Percentiles rank a stretch among this genome's conserved stretches.
phyloP scores from a whole-genome alignment of 1,140 invertebrate species.

The Drosophila gunungcola region DNA sequence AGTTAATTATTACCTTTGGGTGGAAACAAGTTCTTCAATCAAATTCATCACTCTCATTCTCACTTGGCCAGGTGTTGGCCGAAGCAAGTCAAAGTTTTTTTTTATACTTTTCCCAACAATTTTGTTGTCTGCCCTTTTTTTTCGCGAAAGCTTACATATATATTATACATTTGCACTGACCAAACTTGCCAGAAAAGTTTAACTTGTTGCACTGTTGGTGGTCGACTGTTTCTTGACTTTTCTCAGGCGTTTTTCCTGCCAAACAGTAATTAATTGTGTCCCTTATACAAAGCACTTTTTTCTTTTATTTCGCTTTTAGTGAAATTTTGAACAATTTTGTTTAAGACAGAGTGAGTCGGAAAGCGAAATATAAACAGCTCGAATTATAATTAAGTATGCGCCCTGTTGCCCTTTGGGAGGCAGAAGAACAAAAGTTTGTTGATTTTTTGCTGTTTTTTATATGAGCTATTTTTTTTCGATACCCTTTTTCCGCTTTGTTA shows the following conservation, averaged over 20 bases:
- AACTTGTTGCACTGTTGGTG: slow-evolving; percentile 68
- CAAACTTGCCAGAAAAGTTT: slow-evolving; percentile 56
- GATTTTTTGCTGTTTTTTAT: slow-evolving; percentile 21
- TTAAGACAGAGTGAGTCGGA: slow-evolving; percentile 15
- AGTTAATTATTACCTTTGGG: not conserved
- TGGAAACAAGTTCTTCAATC: slow-evolving; percentile 20
- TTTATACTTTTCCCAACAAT: slow-evolving; percentile 26
- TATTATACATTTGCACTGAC: slow-evolving; percentile 43
- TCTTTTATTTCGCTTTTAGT: slow-evolving; percentile 34
- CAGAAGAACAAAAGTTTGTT: slow-evolving; percentile 43
- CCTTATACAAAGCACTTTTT: slow-evolving; percentile 46
- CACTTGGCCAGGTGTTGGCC: slow-evolving; percentile 16
- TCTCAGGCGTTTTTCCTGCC: slow-evolving; percentile 15
- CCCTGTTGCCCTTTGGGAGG: slow-evolving; percentile 61
- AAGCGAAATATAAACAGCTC: slow-evolving; percentile 56
- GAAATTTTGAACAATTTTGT: slow-evolving; percentile 60
- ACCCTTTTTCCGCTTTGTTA: slow-evolving; percentile 6
- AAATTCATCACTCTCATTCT: slow-evolving; percentile 32
- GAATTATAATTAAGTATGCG: slow-evolving; percentile 79
- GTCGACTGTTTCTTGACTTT: slow-evolving; percentile 23
- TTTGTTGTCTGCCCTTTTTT: slow-evolving; percentile 19
- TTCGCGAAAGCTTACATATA: slow-evolving; percentile 58
- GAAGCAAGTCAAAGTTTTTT: slow-evolving; percentile 33
- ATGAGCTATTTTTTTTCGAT: slow-evolving; percentile 16
- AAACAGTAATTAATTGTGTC: slow-evolving; percentile 73